Evolutionary conservation across 1,140 invertebrate genomes (phyloP), one percentile per base, ranked within the genome.

Genomic region (Patella vulgata): DNA sequence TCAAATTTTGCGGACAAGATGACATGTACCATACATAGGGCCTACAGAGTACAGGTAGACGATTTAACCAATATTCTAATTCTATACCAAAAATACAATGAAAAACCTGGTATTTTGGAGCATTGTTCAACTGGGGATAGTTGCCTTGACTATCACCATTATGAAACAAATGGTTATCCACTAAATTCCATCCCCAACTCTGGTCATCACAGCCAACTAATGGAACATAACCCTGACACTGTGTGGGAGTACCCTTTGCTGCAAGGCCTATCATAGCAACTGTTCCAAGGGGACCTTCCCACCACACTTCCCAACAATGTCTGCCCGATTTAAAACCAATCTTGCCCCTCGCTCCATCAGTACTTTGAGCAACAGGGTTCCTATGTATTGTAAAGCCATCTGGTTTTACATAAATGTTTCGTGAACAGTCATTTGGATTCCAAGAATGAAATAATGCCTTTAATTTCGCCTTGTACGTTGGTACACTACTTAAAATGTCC

Each of bases 101-200:
- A n/a, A n/a, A n/a, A 70, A 96, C 94, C 89, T 98, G 95, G 87
- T 99, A 99, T 86, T 96, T 97, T 33, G 96, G 96, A 67, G 95
- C 94, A 89, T 98, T 98, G 82, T 97, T 98, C 59, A 98, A 85
- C 28, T 94, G 84, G 30, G 97, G 97, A 88, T 97, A 99, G 84
- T 92, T 95, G 62, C 95, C 96, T 85, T 96, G 92, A 67, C 91
- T 91, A 85, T 97, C 93, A 51, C 96, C 96, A 88, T 98, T 98
- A 80, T 99, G 96, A 70, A 98, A 85, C 48, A 99, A 88, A 87
- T 94, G 91, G 88, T 99, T 99, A 85, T 99, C 96, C 19, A 99
- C 96, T 61, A 99, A 88, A 88, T 99, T 99, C 96, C 97, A 99
- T 4, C 96, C 96, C 96, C 96, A 99, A 74, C 95, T 97, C 82